phyloP scores from a whole-genome alignment of 2,797 vertebrate species.

The Ispidina lecontei region DNA sequence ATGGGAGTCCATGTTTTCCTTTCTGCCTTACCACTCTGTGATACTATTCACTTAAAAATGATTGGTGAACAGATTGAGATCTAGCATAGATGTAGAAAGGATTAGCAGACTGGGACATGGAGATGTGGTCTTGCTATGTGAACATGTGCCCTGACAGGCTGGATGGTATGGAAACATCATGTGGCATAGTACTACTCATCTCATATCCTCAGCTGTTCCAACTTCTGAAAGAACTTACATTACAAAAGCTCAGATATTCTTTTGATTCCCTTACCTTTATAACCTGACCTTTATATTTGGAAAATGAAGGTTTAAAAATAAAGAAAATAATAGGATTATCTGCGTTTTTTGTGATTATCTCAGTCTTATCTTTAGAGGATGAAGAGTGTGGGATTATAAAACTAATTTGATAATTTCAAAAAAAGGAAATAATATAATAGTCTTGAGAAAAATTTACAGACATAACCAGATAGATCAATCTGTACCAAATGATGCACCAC shows the following conservation, averaged over 20 bases:
- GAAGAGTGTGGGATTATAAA: background rate
- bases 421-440: background rate
- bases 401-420: background rate
- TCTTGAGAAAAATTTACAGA: background rate
- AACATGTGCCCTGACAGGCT: background rate
- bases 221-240: background rate
- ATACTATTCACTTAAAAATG: background rate
- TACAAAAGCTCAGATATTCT: background rate
- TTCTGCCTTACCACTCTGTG: background rate
- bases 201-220: background rate
- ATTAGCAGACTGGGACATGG: background rate
- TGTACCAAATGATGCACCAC: background rate
- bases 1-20: background rate
- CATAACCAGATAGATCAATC: background rate
- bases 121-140: background rate
- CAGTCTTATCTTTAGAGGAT: background rate
- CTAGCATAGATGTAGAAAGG: background rate
- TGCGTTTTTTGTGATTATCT: rapidly evolving
- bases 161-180: background rate
- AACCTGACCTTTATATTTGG: background rate
- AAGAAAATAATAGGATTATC: background rate
- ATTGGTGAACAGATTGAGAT: background rate
- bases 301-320: background rate
- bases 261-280: background rate
- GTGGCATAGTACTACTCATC: rapidly evolving